These are phyloP conservation scores for Drosophila fuyamai DNA, from an alignment of 1,140 invertebrate genomes.

Conservation along the genomic window DNA sequence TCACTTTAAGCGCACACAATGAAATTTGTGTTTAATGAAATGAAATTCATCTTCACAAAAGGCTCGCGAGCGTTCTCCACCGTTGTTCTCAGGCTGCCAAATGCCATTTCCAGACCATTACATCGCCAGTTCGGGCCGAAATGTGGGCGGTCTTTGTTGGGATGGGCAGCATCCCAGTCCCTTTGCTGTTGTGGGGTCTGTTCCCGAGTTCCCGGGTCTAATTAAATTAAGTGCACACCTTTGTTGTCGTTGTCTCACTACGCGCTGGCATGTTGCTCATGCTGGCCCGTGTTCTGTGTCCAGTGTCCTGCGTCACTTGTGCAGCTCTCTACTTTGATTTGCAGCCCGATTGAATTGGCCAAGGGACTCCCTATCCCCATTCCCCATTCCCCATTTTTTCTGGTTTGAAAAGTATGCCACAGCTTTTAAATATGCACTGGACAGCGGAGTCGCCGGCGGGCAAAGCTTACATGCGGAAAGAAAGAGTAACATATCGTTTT, in stretches of 20 bases:
- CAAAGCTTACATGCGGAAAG: neutral
- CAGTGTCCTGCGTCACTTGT: constrained; percentile 4
- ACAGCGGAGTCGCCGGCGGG: neutral
- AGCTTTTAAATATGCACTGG: constrained; percentile 30
- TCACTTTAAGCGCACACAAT: constrained; percentile 71
- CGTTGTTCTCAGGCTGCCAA: constrained; percentile 46
- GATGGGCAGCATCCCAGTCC: neutral
- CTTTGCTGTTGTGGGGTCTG: constrained; percentile 10
- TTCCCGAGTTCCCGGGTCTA: constrained; percentile 42
- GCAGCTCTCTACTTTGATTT: constrained; percentile 29
- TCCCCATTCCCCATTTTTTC: constrained; percentile 17
- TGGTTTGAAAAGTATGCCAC: constrained; percentile 27
- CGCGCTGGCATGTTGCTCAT: constrained; percentile 55
- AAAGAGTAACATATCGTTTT: constrained; percentile 40
- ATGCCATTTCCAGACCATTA: constrained; percentile 80
- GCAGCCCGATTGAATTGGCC: constrained; percentile 41
- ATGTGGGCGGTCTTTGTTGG: constrained; percentile 1
- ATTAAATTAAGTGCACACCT: constrained; percentile 82
- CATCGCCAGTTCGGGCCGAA: constrained; percentile 35
- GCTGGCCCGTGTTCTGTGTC: constrained; percentile 3
- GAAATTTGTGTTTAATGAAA: constrained; percentile 79
- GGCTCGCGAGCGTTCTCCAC: constrained; percentile 17
- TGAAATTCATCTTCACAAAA: constrained; percentile 73
- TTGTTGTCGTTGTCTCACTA: constrained; percentile 59
- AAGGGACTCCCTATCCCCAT: neutral